Percentiles rank a stretch among this genome's conserved stretches.
Evolutionary conservation across 1,140 invertebrate genomes (phyloP).

Genomic region (Brachionus calyciflorus): DNA sequence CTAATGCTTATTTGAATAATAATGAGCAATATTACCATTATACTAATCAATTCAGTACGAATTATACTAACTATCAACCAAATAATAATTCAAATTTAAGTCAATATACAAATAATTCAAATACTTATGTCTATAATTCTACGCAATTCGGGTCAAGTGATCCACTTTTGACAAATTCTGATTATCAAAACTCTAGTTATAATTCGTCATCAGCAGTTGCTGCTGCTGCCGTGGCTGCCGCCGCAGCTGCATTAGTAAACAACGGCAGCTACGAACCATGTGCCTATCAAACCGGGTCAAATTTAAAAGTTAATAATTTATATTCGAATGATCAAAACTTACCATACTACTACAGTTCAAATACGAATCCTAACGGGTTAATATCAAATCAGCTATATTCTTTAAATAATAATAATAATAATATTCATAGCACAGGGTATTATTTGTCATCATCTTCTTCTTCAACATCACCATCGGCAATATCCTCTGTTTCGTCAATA

Average conservation of each 20-base stretch:
- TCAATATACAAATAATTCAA: neutral
- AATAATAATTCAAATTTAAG: neutral
- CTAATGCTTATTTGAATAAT: neutral
- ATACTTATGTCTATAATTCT: neutral
- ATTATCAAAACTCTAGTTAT: slow-evolving; percentile 15
- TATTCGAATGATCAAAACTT: slow-evolving; percentile 27
- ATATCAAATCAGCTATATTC: no score
- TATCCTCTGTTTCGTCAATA: slow-evolving; percentile 28
- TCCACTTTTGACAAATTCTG: neutral
- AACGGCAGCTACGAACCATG: neutral
- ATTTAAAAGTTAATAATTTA: neutral
- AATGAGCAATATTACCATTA: neutral
- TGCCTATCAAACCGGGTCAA: neutral
- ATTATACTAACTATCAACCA: neutral
- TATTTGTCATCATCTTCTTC: slow-evolving; percentile 21
- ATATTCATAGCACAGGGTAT: neutral
- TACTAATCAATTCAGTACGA: neutral
- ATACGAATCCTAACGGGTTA: no score
- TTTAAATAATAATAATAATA: no score
- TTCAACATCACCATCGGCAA: slow-evolving; percentile 29
- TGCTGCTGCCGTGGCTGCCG: slow-evolving; percentile 2
- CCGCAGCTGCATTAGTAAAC: slow-evolving; percentile 11
- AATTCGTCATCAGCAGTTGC: neutral
- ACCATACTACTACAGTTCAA: slow-evolving; percentile 1
- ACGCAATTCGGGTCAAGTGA: slow-evolving; percentile 19